A percentile compares a stretch with the other conserved stretches of the same genome.
phyloP scores from a whole-genome alignment of 1,140 invertebrate species.

The Maniola jurtina region DNA sequence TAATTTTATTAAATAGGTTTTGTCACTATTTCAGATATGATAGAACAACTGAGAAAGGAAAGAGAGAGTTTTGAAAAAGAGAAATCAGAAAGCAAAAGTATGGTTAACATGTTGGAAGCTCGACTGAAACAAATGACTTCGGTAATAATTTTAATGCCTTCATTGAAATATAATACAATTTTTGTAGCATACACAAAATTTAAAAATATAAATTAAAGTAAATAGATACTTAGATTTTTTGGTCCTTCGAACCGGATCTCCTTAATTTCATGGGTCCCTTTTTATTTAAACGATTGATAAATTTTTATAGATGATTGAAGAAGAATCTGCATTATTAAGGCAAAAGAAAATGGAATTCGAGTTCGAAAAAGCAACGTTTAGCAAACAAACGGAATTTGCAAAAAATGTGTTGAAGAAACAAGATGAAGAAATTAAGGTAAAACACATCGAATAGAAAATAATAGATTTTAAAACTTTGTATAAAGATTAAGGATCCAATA shows the following conservation, averaged over 20 bases:
- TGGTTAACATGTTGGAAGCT: slow-evolving; percentile 58
- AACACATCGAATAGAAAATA: background rate
- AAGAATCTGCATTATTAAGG: slow-evolving; percentile 61
- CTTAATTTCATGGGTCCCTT: no score
- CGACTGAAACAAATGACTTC: slow-evolving; percentile 69
- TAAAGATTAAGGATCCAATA: no score
- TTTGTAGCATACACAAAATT: background rate
- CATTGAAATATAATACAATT: background rate
- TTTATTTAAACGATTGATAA: background rate
- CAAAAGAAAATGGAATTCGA: slow-evolving; percentile 74
- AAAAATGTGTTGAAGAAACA: slow-evolving; percentile 71
- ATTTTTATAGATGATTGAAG: slow-evolving; percentile 63
- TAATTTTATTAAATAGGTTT: background rate
- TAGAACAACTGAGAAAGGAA: slow-evolving; percentile 61
- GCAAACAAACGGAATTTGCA: slow-evolving; percentile 72
- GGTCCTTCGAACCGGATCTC: background rate
- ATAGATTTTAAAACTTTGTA: background rate
- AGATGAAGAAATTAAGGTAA: slow-evolving; percentile 71
- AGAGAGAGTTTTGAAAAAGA: slow-evolving; percentile 63
- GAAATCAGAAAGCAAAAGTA: slow-evolving; percentile 58
- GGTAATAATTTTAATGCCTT: slow-evolving; percentile 30
- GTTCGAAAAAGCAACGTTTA: slow-evolving; percentile 71
- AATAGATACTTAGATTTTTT: background rate
- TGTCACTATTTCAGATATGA: slow-evolving; percentile 50
- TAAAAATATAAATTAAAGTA: no score